Base-by-base conservation (phyloP, 2,113 vertebrate species). In the Micronycteris hirsuta region DNA sequence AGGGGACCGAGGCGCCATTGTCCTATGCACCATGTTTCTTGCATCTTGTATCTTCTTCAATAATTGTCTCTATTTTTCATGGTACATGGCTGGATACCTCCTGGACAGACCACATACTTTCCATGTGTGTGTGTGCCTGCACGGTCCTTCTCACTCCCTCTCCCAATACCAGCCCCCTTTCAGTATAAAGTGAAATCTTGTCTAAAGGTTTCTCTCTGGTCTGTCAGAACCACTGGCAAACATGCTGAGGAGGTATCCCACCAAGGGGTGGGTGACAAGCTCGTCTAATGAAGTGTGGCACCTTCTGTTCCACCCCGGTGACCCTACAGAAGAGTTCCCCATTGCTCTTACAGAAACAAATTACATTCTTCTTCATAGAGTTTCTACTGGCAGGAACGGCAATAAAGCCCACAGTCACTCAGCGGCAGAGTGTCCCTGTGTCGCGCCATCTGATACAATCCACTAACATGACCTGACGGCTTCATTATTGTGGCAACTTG, bases 241-340 rank as follows among this genome's bases (percentile, higher is more conserved):
- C 56, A 16, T 14, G 47, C 33, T 45, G 13, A 92, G 92, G 96
- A 74, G 2, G 0, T 36, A 45, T 61, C 89, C 77, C 68, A 52
- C 43, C 24, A 76, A 68, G 80, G 7, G 54, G 28, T 63, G 10
- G 68, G 71, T 54, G 73, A 68, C 49, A 67, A 89, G 85, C 38
- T 47, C 1, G 0, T 76, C 65, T 96, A 61, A 95, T 81, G 49
- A n/a, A 78, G 20, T 54, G 71, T 0, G 74, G 58, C 17, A 10
- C 43, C 56, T 83, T 93, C 95, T 47, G 31, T 80, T 58, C 36
- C 82, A 89, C 76, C n/a, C 87, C 92, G 58, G 61, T 28, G 24
- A 87, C 45, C 71, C 52, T 89, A 58, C 74, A 54, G 65, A 95
- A 61, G 52, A 96, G 61, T 76, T 20, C 89, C 20, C 2, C 26